Evolutionary conservation across 2,113 vertebrate genomes (phyloP), one percentile per base, ranked within the genome.

Genomic region (Tachysurus fulvidraco): DNA sequence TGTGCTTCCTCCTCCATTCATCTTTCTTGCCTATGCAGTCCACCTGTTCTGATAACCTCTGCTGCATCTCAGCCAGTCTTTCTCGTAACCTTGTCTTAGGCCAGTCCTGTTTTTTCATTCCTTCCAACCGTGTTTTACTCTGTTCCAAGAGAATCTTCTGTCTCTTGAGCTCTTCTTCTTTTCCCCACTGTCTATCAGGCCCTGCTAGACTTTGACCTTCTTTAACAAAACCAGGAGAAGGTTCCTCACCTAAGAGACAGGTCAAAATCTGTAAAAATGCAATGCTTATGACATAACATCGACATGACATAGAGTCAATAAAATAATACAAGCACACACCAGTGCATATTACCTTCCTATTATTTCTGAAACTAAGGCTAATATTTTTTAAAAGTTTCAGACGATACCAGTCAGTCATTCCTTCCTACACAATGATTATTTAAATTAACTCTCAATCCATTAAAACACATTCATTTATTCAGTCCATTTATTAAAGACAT

Each of bases 111-210:
- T 87, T 91, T 83, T 93, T 94, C 93, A 94, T 94, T 77, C 89
- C 93, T 41, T 93, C 90, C 87, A 95, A 91, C 54, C 94, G 90
- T 84, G 91, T 91, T 87, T 90, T 91, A 90, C 93, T 95, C 84
- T 93, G 93, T 67, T 95, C 93, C 81, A 95, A 69, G 14, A 95
- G 93, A 77, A 73, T 78, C 67, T 92, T 95, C 90, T 95, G 94
- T 69, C 93, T 92, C 55, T 92, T 85, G 21, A 96, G 94, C 82
- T 94, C 93, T 5, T 88, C 83, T 30, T 71, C 64, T 12, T 74
- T 54, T 6, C 84, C 91, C 85, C 86, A 59, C 81, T 10, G 84
- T 80, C 76, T 88, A 52, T 91, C 88, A 6, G 88, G 85, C n/a
- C n/a, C 88, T n/a, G 89, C 81, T 73, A 52, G 17, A 79, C 88